Evolutionary conservation across 1,140 invertebrate species (phyloP), one percentile per base, ranked within the genome.

Genomic region (Elymnias hypermnestra): DNA sequence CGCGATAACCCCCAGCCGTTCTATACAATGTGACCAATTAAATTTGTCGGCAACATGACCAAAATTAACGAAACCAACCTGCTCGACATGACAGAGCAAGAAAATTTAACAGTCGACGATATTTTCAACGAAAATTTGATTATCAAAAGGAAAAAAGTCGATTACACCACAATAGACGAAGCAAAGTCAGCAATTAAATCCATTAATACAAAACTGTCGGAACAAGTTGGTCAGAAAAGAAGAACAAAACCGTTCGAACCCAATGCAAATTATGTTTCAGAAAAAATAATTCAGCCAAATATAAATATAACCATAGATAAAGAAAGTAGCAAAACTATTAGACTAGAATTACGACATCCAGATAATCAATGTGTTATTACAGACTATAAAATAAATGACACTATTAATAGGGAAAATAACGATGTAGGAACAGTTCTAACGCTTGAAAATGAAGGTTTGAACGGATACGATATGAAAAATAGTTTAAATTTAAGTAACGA

Each of bases 11-110:
- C 60, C 62, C 50, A 51, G 45, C 46, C 35, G 61, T 36, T 61
- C 46, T 29, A 47, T 56, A 79, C 77, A 76, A 84, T 82, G 70
- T 73, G 74, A 82, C 65, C 76, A 84, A 82, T 82, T 79, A 79
- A 69, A 57, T 64, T 51, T 54, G 44, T 55, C 49, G 57, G 60
- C 61, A 74, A 60, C 37, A 82, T 82, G 77, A 83, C 78, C 57
- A 81, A 74, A 76, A 76, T 79, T 60, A 76, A 74, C 72, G 66
- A 64, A 46, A 57, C 50, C 39, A 65, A 67, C 45, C 44, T 70
- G 44, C 63, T 62, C 21, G 63, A 74, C 22, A 79, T 81, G 67
- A 65, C 67, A 5, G 59, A 67, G 36, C 65, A 73, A 41, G 52
- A 72, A 47, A 65, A 69, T 40, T 37, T 72, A 18, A 63, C 55